Conservation (phyloP, 2,888 invertebrate genomes). For the Creontiades dilutus region DNA sequence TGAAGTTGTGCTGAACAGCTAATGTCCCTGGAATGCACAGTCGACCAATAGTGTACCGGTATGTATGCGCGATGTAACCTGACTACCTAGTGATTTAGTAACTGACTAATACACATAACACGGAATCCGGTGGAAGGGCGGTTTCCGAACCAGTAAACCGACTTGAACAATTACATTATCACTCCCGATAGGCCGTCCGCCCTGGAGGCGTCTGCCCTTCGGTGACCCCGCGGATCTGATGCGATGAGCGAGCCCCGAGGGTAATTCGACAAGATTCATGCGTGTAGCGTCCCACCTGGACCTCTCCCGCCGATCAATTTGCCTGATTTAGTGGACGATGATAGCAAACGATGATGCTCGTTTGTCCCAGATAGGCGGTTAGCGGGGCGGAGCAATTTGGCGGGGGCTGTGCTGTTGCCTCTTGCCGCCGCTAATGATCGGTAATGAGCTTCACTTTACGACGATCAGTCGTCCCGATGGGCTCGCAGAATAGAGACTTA, state of each 20-base stretch:
- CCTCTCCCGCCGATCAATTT: conserved; percentile 23
- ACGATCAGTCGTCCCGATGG: background rate
- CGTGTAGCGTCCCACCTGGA: conserved; percentile 27
- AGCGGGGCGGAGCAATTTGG: conserved; percentile 38
- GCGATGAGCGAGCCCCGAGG: conserved; percentile 7
- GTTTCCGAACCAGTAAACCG: background rate
- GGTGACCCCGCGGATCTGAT: background rate
- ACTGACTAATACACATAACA: background rate
- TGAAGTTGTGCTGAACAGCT: too few relatives aligned
- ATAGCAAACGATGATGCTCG: conserved; percentile 32
- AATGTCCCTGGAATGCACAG: too few relatives aligned
- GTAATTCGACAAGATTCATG: conserved; percentile 29
- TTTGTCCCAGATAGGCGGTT: conserved; percentile 21
- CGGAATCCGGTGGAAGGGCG: background rate
- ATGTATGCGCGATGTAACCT: too few relatives aligned
- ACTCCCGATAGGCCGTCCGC: background rate
- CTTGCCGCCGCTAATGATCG: background rate
- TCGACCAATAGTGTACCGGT: too few relatives aligned
- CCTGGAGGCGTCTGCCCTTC: background rate
- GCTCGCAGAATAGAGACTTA: conserved; percentile 13
- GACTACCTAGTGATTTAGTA: too few relatives aligned
- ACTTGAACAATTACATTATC: background rate
- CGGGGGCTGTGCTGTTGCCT: background rate
- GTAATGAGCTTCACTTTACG: conserved; percentile 32
- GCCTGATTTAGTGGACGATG: conserved; percentile 29